Evolutionary conservation across 2,888 invertebrate genomes (phyloP).

Genomic region (Anorthoa munda): DNA sequence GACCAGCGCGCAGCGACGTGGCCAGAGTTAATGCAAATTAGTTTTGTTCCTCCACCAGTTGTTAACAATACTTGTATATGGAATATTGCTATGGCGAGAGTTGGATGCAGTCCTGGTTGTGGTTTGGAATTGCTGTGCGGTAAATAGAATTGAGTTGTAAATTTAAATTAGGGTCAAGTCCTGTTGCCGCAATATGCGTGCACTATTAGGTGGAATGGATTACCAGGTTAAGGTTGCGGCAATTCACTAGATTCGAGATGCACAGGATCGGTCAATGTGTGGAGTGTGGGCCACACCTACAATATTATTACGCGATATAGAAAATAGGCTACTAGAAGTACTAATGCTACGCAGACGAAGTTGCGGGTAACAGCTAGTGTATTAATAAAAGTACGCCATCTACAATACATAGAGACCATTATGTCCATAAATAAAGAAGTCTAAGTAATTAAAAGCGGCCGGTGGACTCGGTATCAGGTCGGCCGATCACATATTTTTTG

Average conservation of each 20-base stretch:
- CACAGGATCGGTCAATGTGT: no score
- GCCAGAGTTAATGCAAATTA: constrained; percentile 68
- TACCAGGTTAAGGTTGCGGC: no score
- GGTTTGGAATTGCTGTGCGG: constrained; percentile 11
- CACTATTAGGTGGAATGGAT: no score
- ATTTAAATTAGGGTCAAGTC: no score
- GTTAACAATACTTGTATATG: constrained; percentile 62
- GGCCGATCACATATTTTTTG: constrained; percentile 66
- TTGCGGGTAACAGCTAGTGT: no score
- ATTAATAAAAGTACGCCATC: constrained; percentile 23
- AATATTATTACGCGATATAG: no score
- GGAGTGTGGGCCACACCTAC: no score
- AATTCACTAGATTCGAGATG: no score
- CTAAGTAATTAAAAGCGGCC: constrained; percentile 64
- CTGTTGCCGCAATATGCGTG: no score
- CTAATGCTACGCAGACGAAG: no score
- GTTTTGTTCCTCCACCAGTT: constrained; percentile 65
- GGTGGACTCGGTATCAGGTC: constrained; percentile 45
- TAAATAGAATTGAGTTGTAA: constrained; percentile 1
- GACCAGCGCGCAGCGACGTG: constrained; percentile 36
- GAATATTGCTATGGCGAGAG: constrained; percentile 51
- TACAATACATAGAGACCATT: constrained; percentile 52
- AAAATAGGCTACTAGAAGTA: no score
- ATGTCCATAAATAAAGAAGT: constrained; percentile 62
- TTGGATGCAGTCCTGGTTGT: constrained; percentile 45